phyloP scores from a whole-genome alignment of 2,888 invertebrate species.

The Eristalinus sepulchralis region DNA sequence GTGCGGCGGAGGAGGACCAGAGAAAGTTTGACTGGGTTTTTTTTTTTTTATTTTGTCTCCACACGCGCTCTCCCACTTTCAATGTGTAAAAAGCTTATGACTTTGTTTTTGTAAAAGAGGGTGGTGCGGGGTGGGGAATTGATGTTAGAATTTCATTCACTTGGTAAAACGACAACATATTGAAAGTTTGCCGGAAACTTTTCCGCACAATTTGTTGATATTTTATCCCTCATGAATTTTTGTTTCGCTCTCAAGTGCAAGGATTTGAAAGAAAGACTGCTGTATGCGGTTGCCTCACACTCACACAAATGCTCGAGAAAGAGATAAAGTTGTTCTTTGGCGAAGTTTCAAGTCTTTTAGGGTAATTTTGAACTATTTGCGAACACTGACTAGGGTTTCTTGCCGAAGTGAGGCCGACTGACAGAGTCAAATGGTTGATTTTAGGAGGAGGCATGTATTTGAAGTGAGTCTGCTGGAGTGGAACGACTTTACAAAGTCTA shows the following conservation, averaged over 20 bases:
- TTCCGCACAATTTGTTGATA: conserved; percentile 69
- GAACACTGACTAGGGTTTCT: not conserved
- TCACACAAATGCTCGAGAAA: not conserved
- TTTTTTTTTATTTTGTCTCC: not conserved
- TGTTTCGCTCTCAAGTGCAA: conserved; percentile 12
- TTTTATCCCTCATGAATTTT: conserved; percentile 51
- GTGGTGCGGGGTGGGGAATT: conserved; percentile 29
- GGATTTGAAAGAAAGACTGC: not conserved
- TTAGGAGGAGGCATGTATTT: not conserved
- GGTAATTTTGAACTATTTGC: conserved; percentile 63
- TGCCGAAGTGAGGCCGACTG: not conserved
- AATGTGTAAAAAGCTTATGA: conserved; percentile 55
- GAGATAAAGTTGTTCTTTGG: conserved; percentile 43
- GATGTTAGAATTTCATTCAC: conserved; percentile 62
- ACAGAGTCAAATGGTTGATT: conserved; percentile 43
- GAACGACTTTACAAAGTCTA: not conserved
- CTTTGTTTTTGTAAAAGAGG: conserved; percentile 43
- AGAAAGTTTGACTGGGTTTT: conserved; percentile 39
- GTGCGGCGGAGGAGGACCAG: not conserved
- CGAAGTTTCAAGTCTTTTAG: conserved; percentile 54
- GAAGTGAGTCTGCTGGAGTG: not conserved
- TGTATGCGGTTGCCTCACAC: not conserved
- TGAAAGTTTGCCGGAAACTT: conserved; percentile 62
- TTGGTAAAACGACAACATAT: conserved; percentile 64
- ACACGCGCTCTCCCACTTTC: conserved; percentile 36